A percentile compares a stretch with the other conserved stretches of the same genome.
Evolutionary conservation across 2,113 vertebrate genomes (phyloP).

Genomic region (Emydocephalus ijimae): DNA sequence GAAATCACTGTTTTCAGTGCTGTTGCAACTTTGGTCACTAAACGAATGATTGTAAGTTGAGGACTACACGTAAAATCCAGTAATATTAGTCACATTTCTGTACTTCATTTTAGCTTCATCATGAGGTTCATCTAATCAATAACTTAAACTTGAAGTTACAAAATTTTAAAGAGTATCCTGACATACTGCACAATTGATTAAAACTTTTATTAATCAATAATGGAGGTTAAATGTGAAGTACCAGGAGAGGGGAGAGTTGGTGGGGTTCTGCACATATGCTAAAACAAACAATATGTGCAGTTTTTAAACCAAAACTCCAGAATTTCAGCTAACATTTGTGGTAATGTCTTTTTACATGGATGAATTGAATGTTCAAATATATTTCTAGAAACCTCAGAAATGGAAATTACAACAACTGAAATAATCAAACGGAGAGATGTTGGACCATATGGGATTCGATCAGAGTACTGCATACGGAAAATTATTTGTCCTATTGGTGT

Average conservation of each 20-base stretch:
- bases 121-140: background rate
- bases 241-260: background rate
- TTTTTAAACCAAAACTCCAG: background rate
- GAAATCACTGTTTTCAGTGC: background rate
- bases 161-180: background rate
- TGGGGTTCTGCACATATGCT: background rate
- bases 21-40: background rate
- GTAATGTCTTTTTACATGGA: background rate
- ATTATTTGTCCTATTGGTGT: conserved; percentile 98
- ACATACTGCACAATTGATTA: background rate
- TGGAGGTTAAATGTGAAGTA: background rate
- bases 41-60: background rate
- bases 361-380: conserved; percentile 39
- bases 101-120: background rate
- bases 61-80: background rate
- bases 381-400: conserved; percentile 91
- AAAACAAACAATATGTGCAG: background rate
- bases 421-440: conserved; percentile 97
- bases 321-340: background rate
- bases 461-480: conserved; percentile 97
- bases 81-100: background rate
- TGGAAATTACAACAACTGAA: conserved; percentile 97
- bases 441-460: conserved; percentile 93
- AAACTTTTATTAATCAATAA: background rate
- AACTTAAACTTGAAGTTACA: background rate